Conservation (phyloP, 2,888 invertebrate genomes). For the Exephanes ischioxanthus region DNA sequence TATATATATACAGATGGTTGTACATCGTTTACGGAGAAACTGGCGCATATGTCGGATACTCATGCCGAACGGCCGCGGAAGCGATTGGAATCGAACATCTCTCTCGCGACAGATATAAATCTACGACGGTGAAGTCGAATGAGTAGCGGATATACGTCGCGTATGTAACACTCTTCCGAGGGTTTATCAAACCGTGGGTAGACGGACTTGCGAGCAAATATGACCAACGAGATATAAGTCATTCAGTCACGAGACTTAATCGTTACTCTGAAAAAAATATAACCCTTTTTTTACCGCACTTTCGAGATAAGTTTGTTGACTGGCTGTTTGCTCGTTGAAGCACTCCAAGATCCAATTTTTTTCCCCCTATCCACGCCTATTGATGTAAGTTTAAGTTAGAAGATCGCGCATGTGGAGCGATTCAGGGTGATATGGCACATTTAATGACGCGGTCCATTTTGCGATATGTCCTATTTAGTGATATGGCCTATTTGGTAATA, state of each 20-base stretch:
- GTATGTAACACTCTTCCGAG: not conserved
- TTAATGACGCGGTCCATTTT: not conserved
- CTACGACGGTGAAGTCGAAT: conserved; percentile 3
- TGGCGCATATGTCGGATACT: conserved; percentile 27
- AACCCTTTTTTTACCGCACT: conserved; percentile 11
- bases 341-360: not conserved
- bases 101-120: not conserved
- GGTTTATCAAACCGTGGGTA: conserved; percentile 35
- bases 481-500: too few species aligned
- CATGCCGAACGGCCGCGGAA: conserved; percentile 26
- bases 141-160: conserved; percentile 13
- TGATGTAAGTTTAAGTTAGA: not conserved
- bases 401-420: not conserved
- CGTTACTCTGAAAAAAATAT: not conserved
- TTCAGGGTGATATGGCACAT: not conserved
- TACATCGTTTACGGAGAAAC: conserved; percentile 30
- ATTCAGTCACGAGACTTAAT: conserved; percentile 2
- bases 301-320: conserved; percentile 4
- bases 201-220: conserved; percentile 21
- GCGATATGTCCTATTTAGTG: too few species aligned
- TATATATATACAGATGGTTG: not conserved
- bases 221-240: conserved; percentile 3
- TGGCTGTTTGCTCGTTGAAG: not conserved
- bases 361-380: not conserved
- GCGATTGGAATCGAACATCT: conserved; percentile 47